These are phyloP conservation scores for Coboldia fuscipes DNA, from an alignment of 1,140 invertebrate species.

Conservation along the genomic window DNA sequence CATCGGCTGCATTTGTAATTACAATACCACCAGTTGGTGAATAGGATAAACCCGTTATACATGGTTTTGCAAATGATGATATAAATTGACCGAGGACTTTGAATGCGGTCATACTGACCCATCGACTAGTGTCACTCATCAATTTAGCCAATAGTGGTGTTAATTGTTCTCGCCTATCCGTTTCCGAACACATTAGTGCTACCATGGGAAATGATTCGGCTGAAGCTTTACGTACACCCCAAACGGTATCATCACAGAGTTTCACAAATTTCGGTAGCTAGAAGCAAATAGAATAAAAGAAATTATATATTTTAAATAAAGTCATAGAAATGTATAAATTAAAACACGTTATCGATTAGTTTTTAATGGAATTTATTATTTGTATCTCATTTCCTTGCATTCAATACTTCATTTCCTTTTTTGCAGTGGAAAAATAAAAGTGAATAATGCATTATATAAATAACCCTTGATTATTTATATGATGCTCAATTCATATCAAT, in stretches of 20 bases:
- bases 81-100: conserved; percentile 2
- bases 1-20: conserved; percentile 4
- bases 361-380: no score
- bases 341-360: no score
- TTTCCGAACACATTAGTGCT: conserved; percentile 2
- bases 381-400: no score
- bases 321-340: no score
- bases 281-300: neutral
- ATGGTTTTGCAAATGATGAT: conserved; percentile 2
- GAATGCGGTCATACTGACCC: conserved; percentile 1
- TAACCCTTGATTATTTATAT: no score
- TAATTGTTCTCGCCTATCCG: conserved; percentile 1
- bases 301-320: no score
- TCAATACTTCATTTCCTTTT: no score
- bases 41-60: conserved; percentile 2
- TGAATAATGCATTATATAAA: no score
- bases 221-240: conserved; percentile 3
- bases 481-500: no score
- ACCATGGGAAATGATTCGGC: conserved; percentile 2
- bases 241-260: conserved; percentile 2
- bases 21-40: neutral
- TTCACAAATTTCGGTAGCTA: conserved; percentile 2
- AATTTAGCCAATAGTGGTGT: conserved; percentile 1
- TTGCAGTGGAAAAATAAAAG: no score
- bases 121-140: conserved; percentile 2